Base-by-base conservation (phyloP, 2,888 invertebrate species). In the Saturnia japonica region DNA sequence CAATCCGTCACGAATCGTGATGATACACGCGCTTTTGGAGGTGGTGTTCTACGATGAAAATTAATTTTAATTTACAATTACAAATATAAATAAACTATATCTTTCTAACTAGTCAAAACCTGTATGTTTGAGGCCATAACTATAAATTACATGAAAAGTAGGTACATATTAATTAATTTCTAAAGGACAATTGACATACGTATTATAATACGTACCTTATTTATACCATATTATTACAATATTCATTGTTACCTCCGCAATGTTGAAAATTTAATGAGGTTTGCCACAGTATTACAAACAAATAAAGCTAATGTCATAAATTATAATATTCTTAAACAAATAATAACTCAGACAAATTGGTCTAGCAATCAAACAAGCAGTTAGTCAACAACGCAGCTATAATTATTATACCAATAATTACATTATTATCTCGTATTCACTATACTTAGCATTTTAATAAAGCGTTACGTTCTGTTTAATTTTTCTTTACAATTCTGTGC, bases 361-460 rank as follows among this genome's bases (percentile, higher is more conserved):
- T 71, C 70, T 69, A 69, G 70, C 75, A 75, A 75, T 77, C 73
- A 68, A 68, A 68, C 51, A 43, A 76, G 76, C 75, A 70, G 78
- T 80, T 80, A 76, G 76, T 76, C 75, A 76, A 72, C 71, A 74
- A 72, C 57, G 72, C 75, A 74, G 76, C 76, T 80, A 81, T 76
- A 74, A 77, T 79, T 72, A 78, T 78, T 81, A 72, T 80, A 80
- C 78, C 79, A 83, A 81, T 83, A 84, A 88, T 88, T 86, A 87
- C 83, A 80, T 81, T 79, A 87, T 88, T 88, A 88, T 84, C 84
- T 81, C 73, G 80, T 80, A 78, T 84, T 79, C 81, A 77, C 78
- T 60, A 60, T 60, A 74, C 76, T 82, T 82, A 81, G 80, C 76
- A 84, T 85, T 82, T 79, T 87, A 86, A 84, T 85, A 81, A 80